Evolutionary conservation across 2,113 vertebrate species (phyloP), one percentile per base, ranked within the genome.

Genomic region (Pardalotus punctatus): DNA sequence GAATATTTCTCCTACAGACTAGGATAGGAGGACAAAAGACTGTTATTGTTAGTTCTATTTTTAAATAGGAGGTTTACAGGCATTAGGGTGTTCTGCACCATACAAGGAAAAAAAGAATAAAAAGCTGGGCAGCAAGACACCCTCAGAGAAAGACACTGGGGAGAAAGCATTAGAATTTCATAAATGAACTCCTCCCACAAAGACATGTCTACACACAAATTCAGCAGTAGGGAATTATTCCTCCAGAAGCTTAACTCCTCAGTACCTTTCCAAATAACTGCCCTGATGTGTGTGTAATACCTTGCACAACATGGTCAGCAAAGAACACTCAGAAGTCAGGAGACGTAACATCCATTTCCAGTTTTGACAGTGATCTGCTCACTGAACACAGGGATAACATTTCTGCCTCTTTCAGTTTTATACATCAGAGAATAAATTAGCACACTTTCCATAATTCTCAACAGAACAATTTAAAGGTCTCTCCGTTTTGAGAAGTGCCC

Each of bases 21-120:
- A 43, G 67, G 54, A 82, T 36, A 87, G 50, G 64, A 94, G 64
- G 51, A 95, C 5, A 2, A 79, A 92, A 93, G 87, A 90, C 48
- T 78, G 69, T 93, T 94, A 91, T 25, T 85, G 56, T 61, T 96
- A 96, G 51, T 96, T 94, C 93, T 96, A 95, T 94, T 96, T 96
- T 96, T 95, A 96, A 96, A 83, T 78, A 80, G 69, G 47, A 97
- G 43, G 81, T 93, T 95, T 92, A 86, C 47, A 88, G 93, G 86
- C 83, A 86, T 90, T 86, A 93, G 89, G 51, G 38, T 71, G 71
- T 48, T 92, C 85, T 88, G 88, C 45, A 94, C 96, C 95, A 96
- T 95, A 96, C 67, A 96, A 93, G 93, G 96, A 51, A 86, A 88
- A 78, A 92, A 93, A 27, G 76, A 64, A 86, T 64, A 67, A 93